Base-by-base conservation (phyloP, 2,888 invertebrate species). In the Incurvaria masculella region DNA sequence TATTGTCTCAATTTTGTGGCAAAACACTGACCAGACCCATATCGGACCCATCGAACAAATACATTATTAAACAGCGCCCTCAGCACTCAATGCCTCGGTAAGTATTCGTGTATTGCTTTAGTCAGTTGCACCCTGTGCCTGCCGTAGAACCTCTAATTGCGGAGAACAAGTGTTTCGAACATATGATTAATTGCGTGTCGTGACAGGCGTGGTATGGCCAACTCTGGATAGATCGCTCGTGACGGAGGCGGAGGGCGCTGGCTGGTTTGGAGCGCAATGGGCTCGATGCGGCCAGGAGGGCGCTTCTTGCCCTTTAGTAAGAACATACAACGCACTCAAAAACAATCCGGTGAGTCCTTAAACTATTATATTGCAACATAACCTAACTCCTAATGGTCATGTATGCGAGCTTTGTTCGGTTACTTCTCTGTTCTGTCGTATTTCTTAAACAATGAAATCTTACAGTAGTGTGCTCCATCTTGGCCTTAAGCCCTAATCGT, bases 271-370 rank as follows among this genome's bases (percentile, higher is more conserved):
- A 60, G 59, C 58, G 72, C 65, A 57, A 83, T 83, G 83, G 83
- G 83, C 61, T 83, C 83, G 58, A 79, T 83, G 73, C 80, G 83
- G 61, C 83, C 83, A 59, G 79, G 80, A 53, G 82, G 82, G 63
- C 70, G 83, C 60, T 83, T 83, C 61, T 70, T 83, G 56, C 81
- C 81, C 42, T 83, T 83, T 60, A 69, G 81, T 11, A 82, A 78
- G 59, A 83, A 83, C 62, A 81, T 83, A 57, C 83, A 81, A 58
- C 74, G 83, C 57, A 62, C 73, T 52, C 76, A 72, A 57, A 83
- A 82, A 61, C 81, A 78, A 63, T 57, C 78, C 63, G 80, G 81
- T 64, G 62, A 69, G 65, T 74, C 59, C 26, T 50, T 44, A 39
- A n/a, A 39, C 8, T 48, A 18, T 14, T 43, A 42, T 41, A 16